Evolutionary conservation across 2,797 vertebrate genomes (phyloP).

Genomic region (Rhynchonycteris naso): DNA sequence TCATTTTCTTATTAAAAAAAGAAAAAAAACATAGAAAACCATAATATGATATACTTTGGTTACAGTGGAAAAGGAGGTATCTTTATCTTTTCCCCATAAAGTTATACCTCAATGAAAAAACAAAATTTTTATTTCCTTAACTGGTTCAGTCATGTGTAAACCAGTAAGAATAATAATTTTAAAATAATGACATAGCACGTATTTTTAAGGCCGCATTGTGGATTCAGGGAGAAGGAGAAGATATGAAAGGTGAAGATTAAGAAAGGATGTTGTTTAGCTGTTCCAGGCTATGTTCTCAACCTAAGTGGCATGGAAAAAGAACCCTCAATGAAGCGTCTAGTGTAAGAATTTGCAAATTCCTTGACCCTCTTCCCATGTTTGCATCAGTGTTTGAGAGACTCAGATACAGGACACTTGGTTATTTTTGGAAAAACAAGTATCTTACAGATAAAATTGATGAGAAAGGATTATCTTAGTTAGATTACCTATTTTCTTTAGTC

Average conservation of each 20-base stretch:
- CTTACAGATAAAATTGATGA: background rate
- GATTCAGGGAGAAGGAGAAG: background rate
- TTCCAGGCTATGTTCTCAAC: background rate
- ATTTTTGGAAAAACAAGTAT: background rate
- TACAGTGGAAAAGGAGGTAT: background rate
- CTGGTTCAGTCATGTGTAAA: background rate
- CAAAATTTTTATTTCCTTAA: constrained; percentile 20
- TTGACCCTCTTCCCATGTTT: background rate
- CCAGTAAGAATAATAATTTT: background rate
- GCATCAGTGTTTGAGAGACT: background rate
- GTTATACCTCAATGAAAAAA: background rate
- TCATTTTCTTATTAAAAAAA: background rate
- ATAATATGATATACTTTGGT: background rate
- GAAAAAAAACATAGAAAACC: background rate
- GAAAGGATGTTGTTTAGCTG: background rate
- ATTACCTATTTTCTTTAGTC: background rate
- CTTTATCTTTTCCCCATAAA: background rate
- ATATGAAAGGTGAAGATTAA: background rate
- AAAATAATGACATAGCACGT: background rate
- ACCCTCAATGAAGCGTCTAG: background rate
- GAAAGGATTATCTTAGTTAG: background rate
- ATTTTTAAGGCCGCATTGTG: constrained; percentile 17
- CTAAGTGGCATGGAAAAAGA: background rate
- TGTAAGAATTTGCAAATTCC: background rate
- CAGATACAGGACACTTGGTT: background rate